Evolutionary conservation across 2,888 invertebrate species (phyloP).

Genomic region (Anarsia innoxiella): DNA sequence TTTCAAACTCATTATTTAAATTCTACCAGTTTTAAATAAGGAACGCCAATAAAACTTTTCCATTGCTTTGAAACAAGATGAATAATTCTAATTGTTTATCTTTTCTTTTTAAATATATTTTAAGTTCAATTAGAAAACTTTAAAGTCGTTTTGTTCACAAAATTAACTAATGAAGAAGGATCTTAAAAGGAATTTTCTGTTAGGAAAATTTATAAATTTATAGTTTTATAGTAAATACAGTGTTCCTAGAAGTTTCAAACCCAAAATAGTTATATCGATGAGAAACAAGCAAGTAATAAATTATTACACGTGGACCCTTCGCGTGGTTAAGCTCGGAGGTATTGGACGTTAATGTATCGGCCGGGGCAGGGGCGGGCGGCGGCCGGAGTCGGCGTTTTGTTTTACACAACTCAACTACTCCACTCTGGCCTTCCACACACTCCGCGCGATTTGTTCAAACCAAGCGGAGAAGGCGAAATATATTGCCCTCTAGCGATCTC

Average conservation of each 20-base stretch:
- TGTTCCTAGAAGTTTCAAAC: constrained; percentile 12
- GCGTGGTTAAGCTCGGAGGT: constrained; percentile 51
- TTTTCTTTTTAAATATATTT: no score
- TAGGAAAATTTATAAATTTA: no score
- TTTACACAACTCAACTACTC: constrained; percentile 45
- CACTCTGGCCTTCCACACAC: constrained; percentile 23
- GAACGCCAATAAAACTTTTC: constrained; percentile 20
- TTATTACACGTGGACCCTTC: constrained; percentile 60
- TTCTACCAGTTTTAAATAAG: constrained; percentile 18
- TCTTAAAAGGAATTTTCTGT: no score
- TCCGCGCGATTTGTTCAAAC: constrained; percentile 18
- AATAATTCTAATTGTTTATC: constrained; percentile 4
- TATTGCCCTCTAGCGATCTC: constrained; percentile 34
- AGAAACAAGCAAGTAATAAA: constrained; percentile 50
- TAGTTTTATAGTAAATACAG: no score
- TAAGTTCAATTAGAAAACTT: no score
- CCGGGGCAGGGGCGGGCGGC: constrained; percentile 19
- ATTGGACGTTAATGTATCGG: constrained; percentile 57
- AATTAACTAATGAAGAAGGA: no score
- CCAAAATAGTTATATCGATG: constrained; percentile 16
- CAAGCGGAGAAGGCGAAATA: constrained; percentile 30
- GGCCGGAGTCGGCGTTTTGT: constrained; percentile 40
- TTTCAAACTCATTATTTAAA: constrained; percentile 23
- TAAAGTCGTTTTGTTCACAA: no score
- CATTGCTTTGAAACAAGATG: constrained; percentile 15